phyloP scores from a whole-genome alignment of 1,140 invertebrate genomes.

The Chironomus striatipennis region DNA sequence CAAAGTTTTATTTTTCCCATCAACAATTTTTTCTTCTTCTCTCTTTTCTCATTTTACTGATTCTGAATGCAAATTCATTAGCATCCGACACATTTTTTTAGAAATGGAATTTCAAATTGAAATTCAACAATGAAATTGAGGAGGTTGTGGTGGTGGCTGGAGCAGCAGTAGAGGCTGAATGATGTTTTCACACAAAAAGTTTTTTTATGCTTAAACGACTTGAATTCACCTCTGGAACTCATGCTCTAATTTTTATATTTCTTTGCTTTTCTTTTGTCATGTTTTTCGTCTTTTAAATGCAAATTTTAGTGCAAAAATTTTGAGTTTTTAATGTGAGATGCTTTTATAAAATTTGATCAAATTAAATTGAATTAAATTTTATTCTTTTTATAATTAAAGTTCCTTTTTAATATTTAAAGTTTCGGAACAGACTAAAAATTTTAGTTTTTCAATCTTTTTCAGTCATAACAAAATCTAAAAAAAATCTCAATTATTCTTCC shows the following conservation, averaged over 20 bases:
- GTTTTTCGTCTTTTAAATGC: too few relatives aligned
- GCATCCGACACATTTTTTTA: conserved; percentile 17
- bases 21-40: neutral
- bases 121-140: neutral
- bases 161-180: neutral
- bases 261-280: neutral
- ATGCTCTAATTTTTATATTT: neutral
- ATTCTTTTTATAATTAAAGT: too few relatives aligned
- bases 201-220: neutral
- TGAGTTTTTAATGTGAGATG: too few relatives aligned
- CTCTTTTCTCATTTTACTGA: neutral
- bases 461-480: too few relatives aligned
- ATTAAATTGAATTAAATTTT: too few relatives aligned
- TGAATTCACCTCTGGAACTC: neutral
- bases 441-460: too few relatives aligned
- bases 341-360: too few relatives aligned
- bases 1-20: neutral
- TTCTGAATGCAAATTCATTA: conserved; percentile 16
- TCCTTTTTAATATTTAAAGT: too few relatives aligned
- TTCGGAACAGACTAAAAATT: too few relatives aligned
- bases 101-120: neutral
- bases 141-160: neutral
- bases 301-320: too few relatives aligned
- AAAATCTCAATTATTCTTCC: too few relatives aligned
- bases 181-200: too few relatives aligned